phyloP scores from a whole-genome alignment of 2,113 vertebrate genomes.

The Lepisosteus osseus region DNA sequence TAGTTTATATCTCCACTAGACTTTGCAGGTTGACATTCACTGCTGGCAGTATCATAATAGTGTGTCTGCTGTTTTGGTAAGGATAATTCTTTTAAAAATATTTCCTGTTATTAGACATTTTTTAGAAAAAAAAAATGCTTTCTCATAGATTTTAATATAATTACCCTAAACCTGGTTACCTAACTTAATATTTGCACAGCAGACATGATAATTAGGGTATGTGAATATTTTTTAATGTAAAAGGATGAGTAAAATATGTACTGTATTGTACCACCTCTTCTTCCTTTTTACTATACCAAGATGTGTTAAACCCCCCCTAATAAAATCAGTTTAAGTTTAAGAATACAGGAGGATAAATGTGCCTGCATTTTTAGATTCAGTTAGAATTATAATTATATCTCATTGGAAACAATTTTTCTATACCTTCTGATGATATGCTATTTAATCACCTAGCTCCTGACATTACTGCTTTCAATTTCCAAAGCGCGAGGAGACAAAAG shows the following conservation, averaged over 20 bases:
- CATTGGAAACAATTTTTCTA: too few species aligned
- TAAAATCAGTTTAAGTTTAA: too few species aligned
- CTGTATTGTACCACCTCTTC: not conserved
- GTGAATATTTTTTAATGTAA: not conserved
- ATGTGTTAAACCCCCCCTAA: too few species aligned
- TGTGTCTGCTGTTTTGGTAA: slow-evolving; percentile 34
- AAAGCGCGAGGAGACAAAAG: too few species aligned
- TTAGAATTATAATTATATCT: too few species aligned
- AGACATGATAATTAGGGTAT: not conserved
- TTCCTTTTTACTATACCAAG: too few species aligned
- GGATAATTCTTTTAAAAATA: slow-evolving; percentile 26
- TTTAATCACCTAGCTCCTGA: too few species aligned
- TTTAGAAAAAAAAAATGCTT: slow-evolving; percentile 16
- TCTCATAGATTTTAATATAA: not conserved
- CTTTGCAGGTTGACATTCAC: slow-evolving; percentile 34
- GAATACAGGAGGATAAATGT: too few species aligned
- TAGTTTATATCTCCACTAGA: slow-evolving; percentile 23
- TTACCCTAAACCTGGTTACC: not conserved
- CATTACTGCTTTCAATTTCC: too few species aligned
- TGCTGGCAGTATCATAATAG: slow-evolving; percentile 25
- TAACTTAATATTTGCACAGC: not conserved
- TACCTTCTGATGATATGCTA: too few species aligned
- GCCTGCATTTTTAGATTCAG: too few species aligned
- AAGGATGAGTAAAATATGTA: not conserved
- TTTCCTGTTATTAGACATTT: slow-evolving; percentile 31